Conservation (phyloP, 23 tunicate genomes). For the Trididemnum miniatum region DNA sequence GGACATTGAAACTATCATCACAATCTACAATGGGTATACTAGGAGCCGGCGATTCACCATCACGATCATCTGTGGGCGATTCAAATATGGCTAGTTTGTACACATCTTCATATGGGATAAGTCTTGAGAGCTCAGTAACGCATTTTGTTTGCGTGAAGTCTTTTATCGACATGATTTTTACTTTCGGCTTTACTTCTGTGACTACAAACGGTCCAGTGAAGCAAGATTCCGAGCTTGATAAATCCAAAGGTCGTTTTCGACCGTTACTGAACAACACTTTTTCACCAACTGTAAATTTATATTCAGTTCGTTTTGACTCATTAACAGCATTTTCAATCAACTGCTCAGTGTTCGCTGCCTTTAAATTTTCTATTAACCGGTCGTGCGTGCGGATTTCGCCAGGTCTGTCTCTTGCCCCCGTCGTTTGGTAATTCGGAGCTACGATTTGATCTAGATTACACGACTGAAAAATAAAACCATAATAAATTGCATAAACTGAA, state of each 20-base stretch:
- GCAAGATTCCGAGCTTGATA: neutral
- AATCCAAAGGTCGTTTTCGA: slow-evolving; percentile 41
- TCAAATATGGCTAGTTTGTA: slow-evolving; percentile 55
- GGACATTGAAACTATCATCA: neutral
- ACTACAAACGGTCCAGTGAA: slow-evolving; percentile 50
- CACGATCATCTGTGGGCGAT: neutral
- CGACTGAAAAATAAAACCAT: too few species aligned
- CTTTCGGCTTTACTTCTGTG: slow-evolving; percentile 46
- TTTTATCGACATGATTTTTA: slow-evolving; percentile 39
- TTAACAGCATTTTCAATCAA: slow-evolving; percentile 41
- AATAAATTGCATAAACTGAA: too few species aligned
- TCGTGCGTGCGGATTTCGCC: slow-evolving; percentile 40
- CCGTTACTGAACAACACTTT: slow-evolving; percentile 45
- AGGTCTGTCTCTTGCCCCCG: neutral
- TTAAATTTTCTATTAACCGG: slow-evolving; percentile 13
- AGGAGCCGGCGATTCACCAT: neutral
- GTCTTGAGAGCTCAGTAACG: slow-evolving; percentile 16
- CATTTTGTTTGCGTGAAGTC: slow-evolving; percentile 41
- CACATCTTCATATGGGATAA: slow-evolving; percentile 42
- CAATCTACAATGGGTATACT: too few species aligned
- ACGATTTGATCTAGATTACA: slow-evolving; percentile 40
- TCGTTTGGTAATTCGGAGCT: slow-evolving; percentile 39
- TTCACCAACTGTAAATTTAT: slow-evolving; percentile 41
- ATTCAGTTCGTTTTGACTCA: neutral
- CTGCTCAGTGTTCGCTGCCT: slow-evolving; percentile 27